Evolutionary conservation across 2,797 vertebrate species (phyloP), one percentile per base, ranked within the genome.

Genomic region (Peromyscus nudipes): DNA sequence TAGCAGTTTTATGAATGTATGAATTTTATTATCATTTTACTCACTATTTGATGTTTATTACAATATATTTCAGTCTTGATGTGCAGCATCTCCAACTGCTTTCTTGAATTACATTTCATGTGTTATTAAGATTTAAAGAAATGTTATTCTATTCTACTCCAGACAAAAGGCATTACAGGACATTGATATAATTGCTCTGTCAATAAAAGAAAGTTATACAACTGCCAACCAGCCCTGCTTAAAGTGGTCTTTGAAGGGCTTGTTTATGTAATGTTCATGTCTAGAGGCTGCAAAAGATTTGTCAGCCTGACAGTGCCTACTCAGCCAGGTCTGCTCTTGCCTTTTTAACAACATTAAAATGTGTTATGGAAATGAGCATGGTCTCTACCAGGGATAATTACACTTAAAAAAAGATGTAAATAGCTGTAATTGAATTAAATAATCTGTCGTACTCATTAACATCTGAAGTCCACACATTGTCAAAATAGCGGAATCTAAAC

Each of bases 141-240:
- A 17, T 98, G 84, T 90, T 65, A 95, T 97, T 96, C 77, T 65
- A 84, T 93, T 89, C 21, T 89, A 21, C 37, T 95, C 55, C 43
- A 95, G 92, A 87, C 2, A 77, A 92, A 97, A 97, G 95, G 89
- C 60, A 87, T 81, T 69, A 46, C 1, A 93, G 23, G 34, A 90
- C 89, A 40, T 96, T 96, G 12, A 96, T 92, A 95, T 96, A 97
- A 98, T 97, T 98, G 88, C 76, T 97, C 89, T 97, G 96, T 97
- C 96, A 92, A 89, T 97, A 96, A 76, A 95, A 93, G 96, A 94
- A 97, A 98, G 96, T 97, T 96, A 97, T 57, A n/a, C 62, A 96
- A 94, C 67, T 92, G 29, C 25, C 77, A 96, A 37, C 69, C 90
- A 97, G 19, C 91, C 67, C 81, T 10, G 6, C 91, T 96, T 96